A percentile compares a stretch with the other conserved stretches of the same genome.
Conservation (phyloP, 2,797 vertebrate species). For the Erethizon dorsatum region DNA sequence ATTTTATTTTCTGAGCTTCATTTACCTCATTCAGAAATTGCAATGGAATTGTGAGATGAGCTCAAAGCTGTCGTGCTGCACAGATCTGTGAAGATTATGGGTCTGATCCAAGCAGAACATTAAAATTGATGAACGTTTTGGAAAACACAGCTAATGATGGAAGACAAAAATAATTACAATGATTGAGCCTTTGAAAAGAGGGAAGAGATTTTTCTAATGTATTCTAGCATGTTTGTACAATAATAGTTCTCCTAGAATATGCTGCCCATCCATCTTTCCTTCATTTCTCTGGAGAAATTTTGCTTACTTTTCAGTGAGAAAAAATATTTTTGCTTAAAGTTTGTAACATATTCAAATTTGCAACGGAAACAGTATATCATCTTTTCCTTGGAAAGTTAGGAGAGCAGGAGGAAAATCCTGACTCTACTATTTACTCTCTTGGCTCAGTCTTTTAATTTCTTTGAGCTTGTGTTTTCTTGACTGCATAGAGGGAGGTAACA, state of each 20-base stretch:
- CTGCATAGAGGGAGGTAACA: neutral
- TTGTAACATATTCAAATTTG: conserved; percentile 72
- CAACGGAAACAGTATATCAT: conserved; percentile 58
- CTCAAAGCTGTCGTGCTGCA: neutral
- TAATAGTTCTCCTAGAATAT: neutral
- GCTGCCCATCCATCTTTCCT: conserved; percentile 7
- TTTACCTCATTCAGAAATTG: neutral
- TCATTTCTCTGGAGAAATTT: conserved; percentile 56
- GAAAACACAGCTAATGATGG: conserved; percentile 49
- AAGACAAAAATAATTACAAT: conserved; percentile 57
- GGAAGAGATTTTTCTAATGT: neutral
- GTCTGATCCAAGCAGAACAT: neutral
- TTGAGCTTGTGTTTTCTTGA: conserved; percentile 23
- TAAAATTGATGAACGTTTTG: conserved; percentile 14
- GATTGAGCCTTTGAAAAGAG: conserved; percentile 14
- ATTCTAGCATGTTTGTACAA: neutral
- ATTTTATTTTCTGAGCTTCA: neutral
- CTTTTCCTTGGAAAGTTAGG: conserved; percentile 65
- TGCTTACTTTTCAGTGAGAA: conserved; percentile 65
- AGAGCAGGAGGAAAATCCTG: conserved; percentile 69
- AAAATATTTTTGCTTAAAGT: conserved; percentile 70
- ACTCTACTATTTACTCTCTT: conserved; percentile 63
- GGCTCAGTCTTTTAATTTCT: conserved; percentile 66
- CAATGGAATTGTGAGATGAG: neutral
- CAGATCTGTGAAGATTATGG: conserved; percentile 18